A percentile compares a stretch with the other conserved stretches of the same genome.
Evolutionary conservation across 2,797 vertebrate species (phyloP).

Genomic region (Netta rufina): DNA sequence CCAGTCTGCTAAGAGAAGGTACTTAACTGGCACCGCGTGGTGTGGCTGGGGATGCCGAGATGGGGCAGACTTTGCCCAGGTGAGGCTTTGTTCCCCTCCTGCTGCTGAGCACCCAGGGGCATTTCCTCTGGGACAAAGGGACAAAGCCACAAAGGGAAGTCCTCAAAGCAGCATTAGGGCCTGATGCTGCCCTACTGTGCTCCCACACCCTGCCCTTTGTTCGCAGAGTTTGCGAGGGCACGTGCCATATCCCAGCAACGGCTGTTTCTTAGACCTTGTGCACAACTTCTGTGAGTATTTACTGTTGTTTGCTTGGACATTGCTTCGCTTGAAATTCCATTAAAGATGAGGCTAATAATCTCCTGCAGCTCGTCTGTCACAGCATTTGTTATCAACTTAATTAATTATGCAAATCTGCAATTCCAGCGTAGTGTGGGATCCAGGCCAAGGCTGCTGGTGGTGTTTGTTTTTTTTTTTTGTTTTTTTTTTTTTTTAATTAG

Average conservation of each 20-base stretch:
- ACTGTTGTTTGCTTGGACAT: neutral
- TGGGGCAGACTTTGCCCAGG: neutral
- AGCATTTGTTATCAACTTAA: neutral
- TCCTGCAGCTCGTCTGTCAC: neutral
- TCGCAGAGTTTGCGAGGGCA: neutral
- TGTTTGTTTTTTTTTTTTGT: neutral
- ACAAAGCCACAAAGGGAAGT: neutral
- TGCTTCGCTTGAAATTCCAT: neutral
- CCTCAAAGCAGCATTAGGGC: neutral
- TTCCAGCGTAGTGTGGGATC: neutral
- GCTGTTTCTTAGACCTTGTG: neutral
- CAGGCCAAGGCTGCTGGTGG: neutral
- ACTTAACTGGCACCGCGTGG: too few species aligned
- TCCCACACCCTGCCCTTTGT: neutral
- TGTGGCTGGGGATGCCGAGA: neutral
- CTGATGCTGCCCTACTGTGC: neutral
- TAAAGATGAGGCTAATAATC: neutral
- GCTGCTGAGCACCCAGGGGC: neutral
- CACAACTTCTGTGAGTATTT: neutral
- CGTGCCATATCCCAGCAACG: neutral
- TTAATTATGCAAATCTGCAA: slow-evolving; percentile 10
- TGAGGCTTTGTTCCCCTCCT: neutral
- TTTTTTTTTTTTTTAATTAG: neutral
- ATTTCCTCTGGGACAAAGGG: neutral
- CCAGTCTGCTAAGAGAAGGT: neutral